Conservation (phyloP, 2,797 vertebrate genomes). For the Salarias fasciatus region DNA sequence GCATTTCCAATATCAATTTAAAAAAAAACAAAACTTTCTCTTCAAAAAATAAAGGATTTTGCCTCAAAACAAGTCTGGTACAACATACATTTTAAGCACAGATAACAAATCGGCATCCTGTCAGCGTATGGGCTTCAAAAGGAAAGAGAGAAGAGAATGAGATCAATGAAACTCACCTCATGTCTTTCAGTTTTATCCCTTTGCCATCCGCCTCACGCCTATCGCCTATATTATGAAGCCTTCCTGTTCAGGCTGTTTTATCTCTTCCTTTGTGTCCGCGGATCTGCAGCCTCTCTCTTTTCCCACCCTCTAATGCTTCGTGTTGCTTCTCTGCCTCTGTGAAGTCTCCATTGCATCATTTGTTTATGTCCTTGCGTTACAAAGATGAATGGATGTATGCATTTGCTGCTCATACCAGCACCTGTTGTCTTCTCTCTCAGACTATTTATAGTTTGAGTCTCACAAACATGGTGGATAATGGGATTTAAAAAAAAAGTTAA, state of each 20-base stretch:
- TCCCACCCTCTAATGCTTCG: neutral
- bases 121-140: neutral
- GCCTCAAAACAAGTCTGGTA: too few relatives aligned
- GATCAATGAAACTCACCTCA: neutral
- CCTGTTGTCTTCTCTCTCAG: too few relatives aligned
- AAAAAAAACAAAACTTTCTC: too few relatives aligned
- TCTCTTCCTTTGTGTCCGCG: neutral
- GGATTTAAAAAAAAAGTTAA: too few relatives aligned
- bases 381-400: neutral
- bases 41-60: too few relatives aligned
- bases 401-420: neutral
- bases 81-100: too few relatives aligned
- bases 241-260: neutral
- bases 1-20: too few relatives aligned
- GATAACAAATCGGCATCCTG: too few relatives aligned
- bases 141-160: conserved; percentile 21
- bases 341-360: neutral
- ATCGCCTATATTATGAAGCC: conserved; percentile 1
- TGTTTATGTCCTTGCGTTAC: neutral
- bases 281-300: neutral
- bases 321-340: neutral
- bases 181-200: conserved; percentile 7
- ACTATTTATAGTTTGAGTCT: too few relatives aligned
- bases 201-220: neutral
- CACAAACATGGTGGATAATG: too few relatives aligned